These are phyloP conservation scores for Molossus molossus DNA, from an alignment of 2,797 vertebrate genomes.

Conservation along the genomic window DNA sequence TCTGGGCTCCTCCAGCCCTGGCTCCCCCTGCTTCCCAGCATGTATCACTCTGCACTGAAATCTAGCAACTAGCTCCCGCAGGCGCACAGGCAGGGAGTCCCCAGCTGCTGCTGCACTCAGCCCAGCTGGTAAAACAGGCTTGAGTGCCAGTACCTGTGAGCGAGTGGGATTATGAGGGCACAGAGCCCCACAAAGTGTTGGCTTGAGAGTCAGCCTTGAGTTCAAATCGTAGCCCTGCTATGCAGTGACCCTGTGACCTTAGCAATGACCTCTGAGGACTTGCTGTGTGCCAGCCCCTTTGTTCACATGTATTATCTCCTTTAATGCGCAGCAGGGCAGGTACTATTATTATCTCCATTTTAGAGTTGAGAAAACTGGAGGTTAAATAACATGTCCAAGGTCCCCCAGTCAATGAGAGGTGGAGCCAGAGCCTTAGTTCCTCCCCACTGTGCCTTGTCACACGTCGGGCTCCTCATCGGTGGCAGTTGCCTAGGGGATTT, in stretches of 20 bases:
- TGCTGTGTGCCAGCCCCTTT: not conserved
- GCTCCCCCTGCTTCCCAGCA: not conserved
- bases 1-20: not conserved
- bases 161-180: not conserved
- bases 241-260: not conserved
- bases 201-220: slow-evolving; percentile 11
- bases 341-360: slow-evolving; percentile 50
- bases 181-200: not conserved
- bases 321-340: not conserved
- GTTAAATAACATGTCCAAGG: not conserved
- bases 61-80: not conserved
- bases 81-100: not conserved
- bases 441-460: not conserved
- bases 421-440: not conserved
- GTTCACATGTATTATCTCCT: slow-evolving; percentile 45
- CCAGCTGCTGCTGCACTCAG: not conserved
- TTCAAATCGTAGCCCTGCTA: not conserved
- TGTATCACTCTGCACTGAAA: slow-evolving; percentile 10
- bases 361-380: slow-evolving; percentile 51
- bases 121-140: not conserved
- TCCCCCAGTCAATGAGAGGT: not conserved
- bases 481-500: not conserved
- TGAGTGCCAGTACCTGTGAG: not conserved
- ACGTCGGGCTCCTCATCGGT: not conserved
- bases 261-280: slow-evolving; percentile 40